Evolutionary conservation across 2,113 vertebrate species (phyloP).

Genomic region (Speoplatyrhinus poulsoni): DNA sequence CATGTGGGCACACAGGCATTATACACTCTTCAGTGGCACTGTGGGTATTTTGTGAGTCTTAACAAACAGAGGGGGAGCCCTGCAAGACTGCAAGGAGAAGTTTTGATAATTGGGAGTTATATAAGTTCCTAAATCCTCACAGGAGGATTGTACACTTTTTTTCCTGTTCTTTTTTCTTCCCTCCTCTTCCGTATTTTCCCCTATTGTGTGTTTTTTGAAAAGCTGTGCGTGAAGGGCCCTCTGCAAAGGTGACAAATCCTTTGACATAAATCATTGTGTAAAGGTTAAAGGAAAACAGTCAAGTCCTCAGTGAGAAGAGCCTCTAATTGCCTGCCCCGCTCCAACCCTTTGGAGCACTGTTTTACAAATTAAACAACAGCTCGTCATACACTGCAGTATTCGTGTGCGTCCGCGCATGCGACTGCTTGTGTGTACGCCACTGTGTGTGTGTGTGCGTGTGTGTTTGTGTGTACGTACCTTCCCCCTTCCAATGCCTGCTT

Average conservation of each 20-base stretch:
- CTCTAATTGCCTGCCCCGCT: constrained; percentile 80
- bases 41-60: constrained; percentile 81
- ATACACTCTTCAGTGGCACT: constrained; percentile 82
- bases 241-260: constrained; percentile 82
- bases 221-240: constrained; percentile 73
- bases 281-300: constrained; percentile 78
- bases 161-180: constrained; percentile 2
- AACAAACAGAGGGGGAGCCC: constrained; percentile 78
- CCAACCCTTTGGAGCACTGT: constrained; percentile 62
- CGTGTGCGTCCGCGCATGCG: background rate
- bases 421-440: background rate
- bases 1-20: constrained; percentile 84
- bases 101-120: constrained; percentile 86
- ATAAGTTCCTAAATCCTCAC: constrained; percentile 84
- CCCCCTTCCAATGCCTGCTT: constrained; percentile 36
- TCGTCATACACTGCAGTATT: constrained; percentile 35
- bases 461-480: constrained; percentile 37
- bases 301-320: constrained; percentile 74
- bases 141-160: constrained; percentile 76
- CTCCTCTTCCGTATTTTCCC: constrained; percentile 44
- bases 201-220: constrained; percentile 80
- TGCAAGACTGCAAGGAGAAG: constrained; percentile 74
- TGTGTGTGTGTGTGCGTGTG: constrained; percentile 33
- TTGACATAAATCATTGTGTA: constrained; percentile 79
- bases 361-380: constrained; percentile 78